Evolutionary conservation across 2,113 vertebrate genomes (phyloP), one percentile per base, ranked within the genome.

Genomic region (Syngnathus scovelli): DNA sequence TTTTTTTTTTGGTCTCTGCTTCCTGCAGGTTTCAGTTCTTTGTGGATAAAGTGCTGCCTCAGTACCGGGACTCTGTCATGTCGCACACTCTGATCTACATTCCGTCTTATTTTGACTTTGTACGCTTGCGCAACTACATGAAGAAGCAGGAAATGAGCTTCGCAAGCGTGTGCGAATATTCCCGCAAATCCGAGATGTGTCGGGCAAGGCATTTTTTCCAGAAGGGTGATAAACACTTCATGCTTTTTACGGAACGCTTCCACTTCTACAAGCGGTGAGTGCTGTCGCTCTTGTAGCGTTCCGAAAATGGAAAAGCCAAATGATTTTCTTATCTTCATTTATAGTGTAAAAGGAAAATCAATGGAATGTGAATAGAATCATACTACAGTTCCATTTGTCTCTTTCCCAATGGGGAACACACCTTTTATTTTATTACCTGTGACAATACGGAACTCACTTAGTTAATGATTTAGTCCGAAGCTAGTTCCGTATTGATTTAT

Each of bases 181-280:
- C 93, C 0, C 91, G 86, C 52, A 93, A 85, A 68, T 88, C 92
- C 0, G 92, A 84, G 0, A 82, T 98, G 74, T 95, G 93, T 73
- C 91, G 93, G 60, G 93, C 94, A 1, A 86, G 96, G 3, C 92
- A 95, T 38, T 93, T 91, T 82, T 98, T 99, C 65, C 90, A 92
- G 68, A 93, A 90, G 58, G 96, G 97, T 59, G 92, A 95, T 39
- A 95, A 88, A 67, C 95, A 94, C 74, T 96, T 99, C 61, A 77
- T 99, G 21, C 87, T 99, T 27, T 93, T 96, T 83, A 98, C 95
- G 0, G 97, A 99, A 79, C 95, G 97, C 41, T 99, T 99, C 88
- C 94, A 99, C 86, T 98, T 98, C 75, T 99, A 98, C 80, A 99
- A 98, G 86, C 95, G 97, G 97, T 98, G 59, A 77, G 85, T 79